Base-by-base conservation (phyloP, 2,888 invertebrate species). In the Augiades crinisus region DNA sequence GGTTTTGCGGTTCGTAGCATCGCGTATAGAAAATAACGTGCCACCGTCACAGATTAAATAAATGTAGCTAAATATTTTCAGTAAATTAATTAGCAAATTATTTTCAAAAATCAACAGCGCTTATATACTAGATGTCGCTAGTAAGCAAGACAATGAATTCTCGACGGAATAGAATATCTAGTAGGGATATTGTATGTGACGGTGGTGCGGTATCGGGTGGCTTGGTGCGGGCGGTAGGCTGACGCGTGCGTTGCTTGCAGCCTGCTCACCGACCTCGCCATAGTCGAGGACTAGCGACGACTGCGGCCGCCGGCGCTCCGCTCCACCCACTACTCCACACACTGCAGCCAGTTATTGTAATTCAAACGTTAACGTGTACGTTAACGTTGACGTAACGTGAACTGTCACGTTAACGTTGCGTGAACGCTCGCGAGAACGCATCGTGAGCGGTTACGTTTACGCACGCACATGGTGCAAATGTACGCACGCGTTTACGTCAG, bases 181-280 rank as follows among this genome's bases (percentile, higher is more conserved):
- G 8, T 1, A 10, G 8, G 4, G 30, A 22, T 6, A n/a, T n/a
- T n/a, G n/a, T n/a, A 21, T 21, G 31, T 30, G 38, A 33, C n/a
- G 24, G 21, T 22, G 27, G 38, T 55, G 34, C 16, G 31, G 37
- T 55, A 47, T 40, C 27, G 31, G 49, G 49, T 53, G 24, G 37
- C 38, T 47, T 46, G 57, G 31, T 54, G 52, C 55, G 55, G 50
- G 53, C 46, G 56, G 56, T n/a, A 57, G 63, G 68, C 67, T 78
- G 72, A 80, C 72, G 61, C 58, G 56, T 63, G 64, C 74, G 70
- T 84, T 85, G 72, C 77, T 87, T 89, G 76, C 90, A 90, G 89
- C 81, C 85, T 89, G 66, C 86, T 89, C 85, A 88, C 86, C 68
- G 86, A 88, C 72, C 88, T 90, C 64, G 72, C 69, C 72, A 90